Evolutionary conservation across 2,113 vertebrate species (phyloP).

Genomic region (Todiramphus chloris): DNA sequence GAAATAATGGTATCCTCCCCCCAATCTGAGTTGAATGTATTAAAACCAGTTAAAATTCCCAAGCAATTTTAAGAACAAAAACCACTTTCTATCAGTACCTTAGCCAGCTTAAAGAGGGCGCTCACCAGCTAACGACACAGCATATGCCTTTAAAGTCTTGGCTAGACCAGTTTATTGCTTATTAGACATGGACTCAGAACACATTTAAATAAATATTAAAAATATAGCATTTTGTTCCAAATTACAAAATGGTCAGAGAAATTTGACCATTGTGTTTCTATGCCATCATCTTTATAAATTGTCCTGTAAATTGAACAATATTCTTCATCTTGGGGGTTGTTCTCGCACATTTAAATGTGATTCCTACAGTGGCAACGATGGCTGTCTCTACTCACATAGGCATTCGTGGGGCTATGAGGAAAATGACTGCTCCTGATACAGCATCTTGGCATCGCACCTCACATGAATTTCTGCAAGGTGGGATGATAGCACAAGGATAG

Average conservation of each 20-base stretch:
- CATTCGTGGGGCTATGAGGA: not conserved
- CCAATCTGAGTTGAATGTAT: constrained; percentile 67
- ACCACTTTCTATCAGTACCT: constrained; percentile 79
- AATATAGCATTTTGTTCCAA: constrained; percentile 72
- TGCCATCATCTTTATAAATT: constrained; percentile 64
- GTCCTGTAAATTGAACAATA: constrained; percentile 59
- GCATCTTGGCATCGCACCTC: not conserved
- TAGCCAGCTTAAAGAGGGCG: constrained; percentile 84
- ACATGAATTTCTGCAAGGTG: not conserved
- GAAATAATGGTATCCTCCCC: constrained; percentile 69
- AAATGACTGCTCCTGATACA: not conserved
- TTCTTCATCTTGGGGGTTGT: not conserved
- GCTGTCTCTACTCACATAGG: not conserved
- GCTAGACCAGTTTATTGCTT: constrained; percentile 76
- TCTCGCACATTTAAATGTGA: not conserved
- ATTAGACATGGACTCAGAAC: constrained; percentile 71
- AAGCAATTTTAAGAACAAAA: constrained; percentile 75
- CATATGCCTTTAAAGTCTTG: constrained; percentile 64
- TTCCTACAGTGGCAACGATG: constrained; percentile 11
- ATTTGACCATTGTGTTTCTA: constrained; percentile 69
- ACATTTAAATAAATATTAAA: constrained; percentile 79
- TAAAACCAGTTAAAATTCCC: constrained; percentile 73
- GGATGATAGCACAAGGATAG: not conserved
- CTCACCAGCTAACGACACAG: constrained; percentile 80
- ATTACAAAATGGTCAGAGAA: constrained; percentile 77